phyloP scores from a whole-genome alignment of 2,888 invertebrate genomes.

The Orchesella flavescens region DNA sequence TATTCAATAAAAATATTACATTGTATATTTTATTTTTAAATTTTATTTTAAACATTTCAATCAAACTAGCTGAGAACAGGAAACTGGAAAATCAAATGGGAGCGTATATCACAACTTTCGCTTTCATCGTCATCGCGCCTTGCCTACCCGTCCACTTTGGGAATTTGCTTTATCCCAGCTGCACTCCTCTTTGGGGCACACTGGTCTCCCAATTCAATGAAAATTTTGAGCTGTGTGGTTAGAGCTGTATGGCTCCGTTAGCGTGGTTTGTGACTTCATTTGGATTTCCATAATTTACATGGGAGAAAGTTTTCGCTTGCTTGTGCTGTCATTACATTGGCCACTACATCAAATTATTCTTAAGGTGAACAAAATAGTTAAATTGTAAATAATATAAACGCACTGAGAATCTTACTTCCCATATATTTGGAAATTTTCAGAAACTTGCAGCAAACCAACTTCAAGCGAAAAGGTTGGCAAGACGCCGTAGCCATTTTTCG shows the following conservation, averaged over 20 bases:
- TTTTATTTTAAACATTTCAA: no score
- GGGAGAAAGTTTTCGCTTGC: no score
- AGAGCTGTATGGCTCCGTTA: background rate
- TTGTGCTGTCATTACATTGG: slow-evolving; percentile 3
- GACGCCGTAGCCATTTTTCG: background rate
- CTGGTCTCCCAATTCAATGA: no score
- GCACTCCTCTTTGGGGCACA: background rate
- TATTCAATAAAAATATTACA: no score
- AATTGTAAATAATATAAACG: no score
- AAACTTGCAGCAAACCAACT: background rate
- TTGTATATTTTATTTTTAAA: no score
- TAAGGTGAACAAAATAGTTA: background rate
- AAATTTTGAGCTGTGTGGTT: background rate
- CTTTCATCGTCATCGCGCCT: background rate
- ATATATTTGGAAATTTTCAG: background rate
- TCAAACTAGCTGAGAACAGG: no score
- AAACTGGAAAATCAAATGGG: no score
- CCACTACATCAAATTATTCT: slow-evolving; percentile 23
- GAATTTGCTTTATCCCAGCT: slow-evolving; percentile 25
- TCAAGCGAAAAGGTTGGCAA: background rate
- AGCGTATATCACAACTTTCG: no score
- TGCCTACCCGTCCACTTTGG: slow-evolving; percentile 10
- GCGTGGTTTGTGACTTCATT: background rate
- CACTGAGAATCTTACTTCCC: no score
- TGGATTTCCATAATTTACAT: background rate